Evolutionary conservation across 2,797 vertebrate genomes (phyloP).

Genomic region (Telmatherina bonti): DNA sequence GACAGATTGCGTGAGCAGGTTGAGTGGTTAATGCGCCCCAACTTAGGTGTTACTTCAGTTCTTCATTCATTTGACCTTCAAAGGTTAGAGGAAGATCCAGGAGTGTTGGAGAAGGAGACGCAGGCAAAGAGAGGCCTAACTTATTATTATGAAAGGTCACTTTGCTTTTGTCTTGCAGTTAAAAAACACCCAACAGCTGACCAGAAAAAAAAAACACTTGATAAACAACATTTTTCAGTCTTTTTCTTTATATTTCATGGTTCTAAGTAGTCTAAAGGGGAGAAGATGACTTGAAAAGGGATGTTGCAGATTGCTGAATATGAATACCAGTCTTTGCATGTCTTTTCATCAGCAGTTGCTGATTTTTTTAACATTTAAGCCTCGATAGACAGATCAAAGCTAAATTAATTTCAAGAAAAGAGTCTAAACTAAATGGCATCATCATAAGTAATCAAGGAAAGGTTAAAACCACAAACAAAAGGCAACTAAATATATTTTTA

Average conservation of each 20-base stretch:
- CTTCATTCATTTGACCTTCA: constrained; percentile 59
- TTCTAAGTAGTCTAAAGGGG: neutral
- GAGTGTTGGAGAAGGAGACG: constrained; percentile 27
- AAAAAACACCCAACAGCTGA: constrained; percentile 16
- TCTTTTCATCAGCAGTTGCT: neutral
- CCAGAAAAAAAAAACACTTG: constrained; percentile 8
- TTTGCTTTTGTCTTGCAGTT: constrained; percentile 26
- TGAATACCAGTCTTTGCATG: neutral
- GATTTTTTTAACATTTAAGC: neutral
- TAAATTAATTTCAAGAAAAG: neutral
- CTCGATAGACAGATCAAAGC: neutral
- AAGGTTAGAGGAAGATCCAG: constrained; percentile 73
- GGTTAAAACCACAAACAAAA: neutral
- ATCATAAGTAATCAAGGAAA: neutral
- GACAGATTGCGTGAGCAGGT: constrained; percentile 50
- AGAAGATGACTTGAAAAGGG: neutral
- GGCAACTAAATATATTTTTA: too few species aligned
- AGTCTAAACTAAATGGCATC: neutral
- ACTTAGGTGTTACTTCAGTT: constrained; percentile 53
- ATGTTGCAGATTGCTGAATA: neutral
- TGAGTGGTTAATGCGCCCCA: constrained; percentile 51
- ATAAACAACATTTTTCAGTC: neutral
- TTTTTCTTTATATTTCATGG: neutral
- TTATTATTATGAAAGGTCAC: constrained; percentile 65
- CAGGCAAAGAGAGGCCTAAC: constrained; percentile 20